Conservation (phyloP, 2,113 vertebrate genomes). For the Sitta europaea region DNA sequence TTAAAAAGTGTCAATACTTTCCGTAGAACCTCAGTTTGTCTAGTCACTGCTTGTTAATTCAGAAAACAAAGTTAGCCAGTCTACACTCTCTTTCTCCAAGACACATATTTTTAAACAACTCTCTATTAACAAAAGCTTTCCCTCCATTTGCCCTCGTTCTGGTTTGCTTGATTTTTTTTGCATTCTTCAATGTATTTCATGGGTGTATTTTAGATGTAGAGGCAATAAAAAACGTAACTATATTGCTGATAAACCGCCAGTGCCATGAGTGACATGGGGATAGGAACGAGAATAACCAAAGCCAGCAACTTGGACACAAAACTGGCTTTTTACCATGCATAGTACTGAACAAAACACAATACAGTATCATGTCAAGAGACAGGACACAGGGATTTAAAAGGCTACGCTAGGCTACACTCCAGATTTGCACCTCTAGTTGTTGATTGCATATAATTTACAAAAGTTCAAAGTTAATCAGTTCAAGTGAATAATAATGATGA, state of each 20-base stretch:
- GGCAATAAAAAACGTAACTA: not conserved
- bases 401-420: not conserved
- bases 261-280: fast-evolving
- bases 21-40: not conserved
- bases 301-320: not conserved
- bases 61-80: not conserved
- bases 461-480: not conserved
- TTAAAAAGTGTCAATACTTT: not conserved
- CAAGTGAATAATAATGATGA: not conserved
- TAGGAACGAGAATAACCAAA: not conserved
- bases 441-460: not conserved
- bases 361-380: not conserved
- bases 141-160: not conserved
- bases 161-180: not conserved
- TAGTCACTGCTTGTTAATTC: not conserved
- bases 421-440: not conserved
- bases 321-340: not conserved
- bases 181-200: not conserved
- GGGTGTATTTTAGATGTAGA: not conserved
- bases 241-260: not conserved
- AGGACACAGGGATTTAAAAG: not conserved
- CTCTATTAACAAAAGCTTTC: not conserved
- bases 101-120: not conserved
- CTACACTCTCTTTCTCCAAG: not conserved
- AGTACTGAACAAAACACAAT: not conserved